phyloP scores from a whole-genome alignment of 2,797 vertebrate species.

The Sebastes miniatus region DNA sequence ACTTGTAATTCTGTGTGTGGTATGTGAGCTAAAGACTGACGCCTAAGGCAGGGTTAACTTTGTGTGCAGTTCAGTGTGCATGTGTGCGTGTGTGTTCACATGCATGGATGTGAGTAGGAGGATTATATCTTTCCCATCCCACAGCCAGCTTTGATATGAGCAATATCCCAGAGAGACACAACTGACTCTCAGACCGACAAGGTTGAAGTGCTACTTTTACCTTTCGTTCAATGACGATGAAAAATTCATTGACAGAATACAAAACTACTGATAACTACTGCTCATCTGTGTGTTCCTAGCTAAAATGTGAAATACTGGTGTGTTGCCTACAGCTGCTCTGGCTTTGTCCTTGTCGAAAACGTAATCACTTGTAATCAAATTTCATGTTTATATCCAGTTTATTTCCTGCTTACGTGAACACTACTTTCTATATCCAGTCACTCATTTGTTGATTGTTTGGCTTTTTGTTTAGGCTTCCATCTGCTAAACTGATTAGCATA shows the following conservation, averaged over 20 bases:
- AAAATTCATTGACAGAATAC: conserved; percentile 26
- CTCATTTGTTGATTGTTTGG: no score
- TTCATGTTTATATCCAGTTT: not conserved
- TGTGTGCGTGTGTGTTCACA: not conserved
- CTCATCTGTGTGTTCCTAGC: not conserved
- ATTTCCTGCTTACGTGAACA: not conserved
- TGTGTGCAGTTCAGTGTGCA: not conserved
- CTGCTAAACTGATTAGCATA: not conserved
- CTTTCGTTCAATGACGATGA: conserved; percentile 17
- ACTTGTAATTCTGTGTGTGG: not conserved
- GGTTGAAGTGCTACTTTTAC: conserved; percentile 14
- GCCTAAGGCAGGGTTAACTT: not conserved
- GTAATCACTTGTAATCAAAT: not conserved
- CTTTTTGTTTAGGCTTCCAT: not conserved
- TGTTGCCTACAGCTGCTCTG: not conserved
- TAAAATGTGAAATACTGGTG: not conserved
- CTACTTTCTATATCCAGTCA: not conserved
- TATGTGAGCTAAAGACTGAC: conserved; percentile 23
- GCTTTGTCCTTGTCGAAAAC: not conserved
- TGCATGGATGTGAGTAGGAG: not conserved
- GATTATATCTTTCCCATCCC: conserved; percentile 3
- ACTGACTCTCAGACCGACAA: not conserved
- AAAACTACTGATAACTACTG: not conserved
- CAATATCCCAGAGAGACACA: conserved; percentile 5
- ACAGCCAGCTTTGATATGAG: conserved; percentile 32